These are phyloP conservation scores for Pycnonotus jocosus DNA, from an alignment of 2,113 vertebrate genomes.

Conservation along the genomic window DNA sequence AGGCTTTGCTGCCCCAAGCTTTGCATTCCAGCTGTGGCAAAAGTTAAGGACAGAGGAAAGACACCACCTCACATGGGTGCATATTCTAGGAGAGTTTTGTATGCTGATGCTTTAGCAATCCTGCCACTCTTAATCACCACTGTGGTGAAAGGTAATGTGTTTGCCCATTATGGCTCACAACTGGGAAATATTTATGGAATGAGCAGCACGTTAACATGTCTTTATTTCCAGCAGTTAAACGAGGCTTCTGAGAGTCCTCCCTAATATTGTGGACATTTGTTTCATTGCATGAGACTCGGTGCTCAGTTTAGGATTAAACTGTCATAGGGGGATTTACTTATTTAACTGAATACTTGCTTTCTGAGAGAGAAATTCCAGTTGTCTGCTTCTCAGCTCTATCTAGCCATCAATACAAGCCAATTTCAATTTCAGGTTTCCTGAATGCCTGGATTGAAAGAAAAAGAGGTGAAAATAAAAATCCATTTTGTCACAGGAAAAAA, in stretches of 20 bases:
- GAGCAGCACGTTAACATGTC: neutral
- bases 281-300: conserved; percentile 18
- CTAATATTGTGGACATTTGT: conserved; percentile 5
- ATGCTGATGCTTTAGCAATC: neutral
- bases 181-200: conserved; percentile 18
- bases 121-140: neutral
- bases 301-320: conserved; percentile 39
- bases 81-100: neutral
- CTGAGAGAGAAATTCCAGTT: conserved; percentile 50
- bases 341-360: conserved; percentile 61
- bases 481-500: neutral
- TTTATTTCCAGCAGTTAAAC: conserved; percentile 31
- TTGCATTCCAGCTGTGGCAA: neutral
- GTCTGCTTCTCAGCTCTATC: conserved; percentile 49
- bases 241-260: conserved; percentile 29
- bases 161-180: neutral
- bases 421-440: conserved; percentile 49
- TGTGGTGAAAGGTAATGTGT: neutral
- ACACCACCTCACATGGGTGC: neutral
- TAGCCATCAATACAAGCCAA: conserved; percentile 56
- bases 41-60: neutral
- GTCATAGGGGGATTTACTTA: conserved; percentile 52
- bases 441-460: conserved; percentile 37
- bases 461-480: conserved; percentile 38
- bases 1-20: neutral